These are phyloP conservation scores for Phymorhynchus buccinoides DNA, from an alignment of 1,140 invertebrate species.

Conservation along the genomic window DNA sequence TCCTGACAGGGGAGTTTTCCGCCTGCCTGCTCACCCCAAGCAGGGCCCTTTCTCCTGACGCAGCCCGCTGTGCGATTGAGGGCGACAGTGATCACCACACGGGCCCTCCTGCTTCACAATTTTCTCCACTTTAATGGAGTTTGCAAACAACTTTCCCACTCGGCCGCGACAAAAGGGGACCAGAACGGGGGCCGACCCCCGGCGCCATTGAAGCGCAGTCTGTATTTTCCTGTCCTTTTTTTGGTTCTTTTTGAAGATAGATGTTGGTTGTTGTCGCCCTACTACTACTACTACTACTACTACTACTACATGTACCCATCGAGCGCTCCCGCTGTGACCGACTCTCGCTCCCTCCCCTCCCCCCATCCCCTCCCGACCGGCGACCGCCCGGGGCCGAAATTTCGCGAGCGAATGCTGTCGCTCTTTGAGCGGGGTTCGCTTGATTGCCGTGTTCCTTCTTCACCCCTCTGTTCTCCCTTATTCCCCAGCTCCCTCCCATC, in stretches of 20 bases:
- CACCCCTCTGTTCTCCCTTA: background rate
- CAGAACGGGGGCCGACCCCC: background rate
- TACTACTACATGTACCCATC: background rate
- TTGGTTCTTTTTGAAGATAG: background rate
- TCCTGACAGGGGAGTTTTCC: constrained; percentile 30
- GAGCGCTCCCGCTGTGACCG: background rate
- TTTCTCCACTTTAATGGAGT: constrained; percentile 41
- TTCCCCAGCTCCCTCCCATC: background rate
- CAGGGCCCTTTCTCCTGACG: background rate
- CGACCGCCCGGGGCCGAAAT: background rate
- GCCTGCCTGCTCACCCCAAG: constrained; percentile 24
- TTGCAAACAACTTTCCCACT: constrained; percentile 39
- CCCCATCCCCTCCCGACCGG: background rate
- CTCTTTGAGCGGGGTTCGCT: constrained; percentile 7
- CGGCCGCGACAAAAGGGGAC: constrained; percentile 23
- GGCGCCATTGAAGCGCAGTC: background rate
- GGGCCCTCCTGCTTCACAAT: constrained; percentile 33
- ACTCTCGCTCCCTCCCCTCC: background rate
- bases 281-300: too few species aligned
- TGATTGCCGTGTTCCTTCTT: background rate
- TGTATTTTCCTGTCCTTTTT: background rate
- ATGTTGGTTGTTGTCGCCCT: background rate
- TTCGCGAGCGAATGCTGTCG: constrained; percentile 25
- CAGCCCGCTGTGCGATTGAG: constrained; percentile 18
- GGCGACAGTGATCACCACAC: constrained; percentile 34